A percentile compares a stretch with the other conserved stretches of the same genome.
phyloP scores from a whole-genome alignment of 2,888 invertebrate species.

The Trichopoda pennipes region DNA sequence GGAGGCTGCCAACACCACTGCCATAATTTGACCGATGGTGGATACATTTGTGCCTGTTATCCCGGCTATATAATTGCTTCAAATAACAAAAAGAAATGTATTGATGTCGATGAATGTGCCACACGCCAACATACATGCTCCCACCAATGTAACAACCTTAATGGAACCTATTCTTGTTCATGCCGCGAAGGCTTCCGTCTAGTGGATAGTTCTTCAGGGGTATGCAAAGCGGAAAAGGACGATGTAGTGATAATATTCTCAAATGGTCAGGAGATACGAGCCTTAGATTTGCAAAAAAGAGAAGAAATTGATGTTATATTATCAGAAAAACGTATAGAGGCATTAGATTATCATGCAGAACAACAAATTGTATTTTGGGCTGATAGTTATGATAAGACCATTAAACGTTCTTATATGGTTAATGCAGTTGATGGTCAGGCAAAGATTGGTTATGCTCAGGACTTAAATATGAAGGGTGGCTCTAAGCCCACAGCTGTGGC shows the following conservation, averaged over 20 bases:
- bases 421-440: conserved; percentile 88
- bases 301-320: conserved; percentile 89
- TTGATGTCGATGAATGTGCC: conserved; percentile 94
- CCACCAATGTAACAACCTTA: conserved; percentile 94
- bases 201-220: conserved; percentile 89
- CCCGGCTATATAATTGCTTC: conserved; percentile 91
- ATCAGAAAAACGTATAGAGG: conserved; percentile 93
- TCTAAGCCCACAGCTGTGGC: conserved; percentile 94
- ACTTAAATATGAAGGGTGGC: conserved; percentile 91
- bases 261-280: conserved; percentile 93
- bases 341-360: conserved; percentile 93
- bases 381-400: conserved; percentile 93
- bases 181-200: conserved; percentile 92
- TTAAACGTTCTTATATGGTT: conserved; percentile 95
- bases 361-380: conserved; percentile 96
- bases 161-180: conserved; percentile 93
- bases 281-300: conserved; percentile 85
- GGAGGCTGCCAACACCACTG: conserved; percentile 97
- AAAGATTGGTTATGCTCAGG: conserved; percentile 92
- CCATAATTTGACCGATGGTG: conserved; percentile 89
- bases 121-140: conserved; percentile 93
- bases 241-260: conserved; percentile 88
- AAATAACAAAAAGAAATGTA: conserved; percentile 90
- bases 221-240: conserved; percentile 87
- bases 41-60: conserved; percentile 95